phyloP scores from a whole-genome alignment of 2,113 vertebrate species.

The Oreochromis niloticus region DNA sequence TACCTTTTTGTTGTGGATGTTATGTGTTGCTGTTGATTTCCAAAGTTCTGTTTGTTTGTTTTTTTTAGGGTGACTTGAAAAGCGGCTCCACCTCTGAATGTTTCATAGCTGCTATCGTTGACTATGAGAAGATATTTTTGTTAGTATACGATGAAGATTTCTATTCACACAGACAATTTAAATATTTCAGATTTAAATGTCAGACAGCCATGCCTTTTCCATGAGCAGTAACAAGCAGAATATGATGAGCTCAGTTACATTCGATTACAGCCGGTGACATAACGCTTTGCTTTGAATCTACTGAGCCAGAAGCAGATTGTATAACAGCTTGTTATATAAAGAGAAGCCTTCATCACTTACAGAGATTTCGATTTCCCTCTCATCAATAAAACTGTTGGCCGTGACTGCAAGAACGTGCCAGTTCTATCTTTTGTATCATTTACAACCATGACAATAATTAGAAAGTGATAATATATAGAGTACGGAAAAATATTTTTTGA shows the following conservation, averaged over 20 bases:
- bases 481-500: slow-evolving; percentile 29
- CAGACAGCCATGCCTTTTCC: slow-evolving; percentile 1
- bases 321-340: neutral
- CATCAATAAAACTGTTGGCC: neutral
- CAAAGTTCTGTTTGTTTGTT: neutral
- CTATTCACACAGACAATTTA: slow-evolving; percentile 14
- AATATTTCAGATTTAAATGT: neutral
- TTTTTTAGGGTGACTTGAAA: slow-evolving; percentile 10
- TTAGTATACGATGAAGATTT: slow-evolving; percentile 23
- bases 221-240: neutral
- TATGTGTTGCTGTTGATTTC: slow-evolving; percentile 1
- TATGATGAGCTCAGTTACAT: neutral
- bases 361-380: neutral
- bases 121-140: slow-evolving; percentile 48
- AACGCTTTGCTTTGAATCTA: neutral
- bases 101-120: neutral
- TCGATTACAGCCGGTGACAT: neutral
- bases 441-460: slow-evolving; percentile 4
- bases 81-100: slow-evolving; percentile 3
- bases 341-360: slow-evolving; percentile 9
- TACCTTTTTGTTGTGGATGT: neutral
- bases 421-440: slow-evolving; percentile 33
- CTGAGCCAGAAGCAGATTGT: neutral
- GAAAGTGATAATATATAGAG: neutral
- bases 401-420: slow-evolving; percentile 18